Percentiles rank a stretch among this genome's conserved stretches.
Evolutionary conservation across 2,888 invertebrate species (phyloP).

Genomic region (Coleophora flavipennella): DNA sequence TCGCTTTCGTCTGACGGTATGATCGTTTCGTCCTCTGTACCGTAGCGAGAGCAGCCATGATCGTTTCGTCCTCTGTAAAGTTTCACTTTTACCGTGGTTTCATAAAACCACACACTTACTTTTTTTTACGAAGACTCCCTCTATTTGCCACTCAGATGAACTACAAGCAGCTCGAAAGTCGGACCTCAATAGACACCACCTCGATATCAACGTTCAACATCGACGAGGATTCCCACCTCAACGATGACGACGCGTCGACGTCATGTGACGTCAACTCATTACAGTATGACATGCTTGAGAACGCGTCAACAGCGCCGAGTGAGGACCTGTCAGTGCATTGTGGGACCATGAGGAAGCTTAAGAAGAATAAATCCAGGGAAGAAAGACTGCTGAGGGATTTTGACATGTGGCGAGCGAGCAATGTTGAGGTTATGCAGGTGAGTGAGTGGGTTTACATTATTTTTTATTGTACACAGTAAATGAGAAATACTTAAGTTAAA

Average conservation of each 20-base stretch:
- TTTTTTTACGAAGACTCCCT: too few relatives aligned
- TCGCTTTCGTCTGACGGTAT: too few relatives aligned
- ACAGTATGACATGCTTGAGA: conserved; percentile 33
- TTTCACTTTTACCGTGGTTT: too few relatives aligned
- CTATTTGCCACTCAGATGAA: conserved; percentile 25
- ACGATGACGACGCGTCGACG: conserved; percentile 39
- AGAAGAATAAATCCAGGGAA: conserved; percentile 35
- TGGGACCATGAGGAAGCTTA: conserved; percentile 44
- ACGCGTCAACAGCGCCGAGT: conserved; percentile 39
- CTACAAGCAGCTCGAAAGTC: conserved; percentile 38
- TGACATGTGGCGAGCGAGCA: conserved; percentile 60
- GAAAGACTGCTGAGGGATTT: conserved; percentile 39
- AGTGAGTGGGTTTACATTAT: too few relatives aligned
- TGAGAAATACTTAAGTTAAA: too few relatives aligned
- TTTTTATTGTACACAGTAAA: too few relatives aligned
- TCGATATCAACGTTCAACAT: conserved; percentile 38
- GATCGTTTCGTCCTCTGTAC: too few relatives aligned
- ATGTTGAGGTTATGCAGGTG: conserved; percentile 57
- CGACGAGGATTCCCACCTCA: conserved; percentile 17
- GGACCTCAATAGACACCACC: conserved; percentile 32
- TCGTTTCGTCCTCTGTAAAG: too few relatives aligned
- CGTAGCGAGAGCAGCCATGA: too few relatives aligned
- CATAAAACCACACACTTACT: too few relatives aligned
- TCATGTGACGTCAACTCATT: conserved; percentile 48
- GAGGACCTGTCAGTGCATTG: conserved; percentile 50